phyloP scores from a whole-genome alignment of 2,113 vertebrate genomes.

The Leptocoma aspasia region DNA sequence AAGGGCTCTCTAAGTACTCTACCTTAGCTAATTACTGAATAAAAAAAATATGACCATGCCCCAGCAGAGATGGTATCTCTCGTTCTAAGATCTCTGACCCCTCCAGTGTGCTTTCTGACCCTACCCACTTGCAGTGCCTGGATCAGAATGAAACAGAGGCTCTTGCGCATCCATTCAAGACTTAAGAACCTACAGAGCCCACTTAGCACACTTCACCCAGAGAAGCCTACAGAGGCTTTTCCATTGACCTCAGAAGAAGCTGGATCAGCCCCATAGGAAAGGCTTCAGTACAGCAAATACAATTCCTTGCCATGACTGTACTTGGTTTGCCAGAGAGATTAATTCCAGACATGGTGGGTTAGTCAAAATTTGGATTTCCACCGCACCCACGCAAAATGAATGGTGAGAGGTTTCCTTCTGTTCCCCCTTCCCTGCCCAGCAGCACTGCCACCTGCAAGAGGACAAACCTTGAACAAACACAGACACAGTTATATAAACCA shows the following conservation, averaged over 20 bases:
- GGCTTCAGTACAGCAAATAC: not conserved
- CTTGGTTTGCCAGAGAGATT: constrained; percentile 25
- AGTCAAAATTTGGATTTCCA: constrained; percentile 29
- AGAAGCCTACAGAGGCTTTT: not conserved
- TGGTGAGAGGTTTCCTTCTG: constrained; percentile 1
- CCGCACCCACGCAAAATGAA: not conserved
- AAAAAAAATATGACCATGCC: not conserved
- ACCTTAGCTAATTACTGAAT: not conserved
- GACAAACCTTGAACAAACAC: constrained; percentile 10
- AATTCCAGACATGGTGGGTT: not conserved
- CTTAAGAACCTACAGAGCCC: not conserved
- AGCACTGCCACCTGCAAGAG: constrained; percentile 60
- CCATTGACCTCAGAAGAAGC: not conserved
- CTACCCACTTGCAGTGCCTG: not conserved
- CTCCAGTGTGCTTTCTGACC: not conserved
- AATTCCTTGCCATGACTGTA: not conserved
- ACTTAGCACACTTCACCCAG: not conserved
- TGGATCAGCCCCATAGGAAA: not conserved
- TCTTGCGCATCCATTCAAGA: not conserved
- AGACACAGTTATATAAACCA: constrained; percentile 43
- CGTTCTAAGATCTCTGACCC: not conserved
- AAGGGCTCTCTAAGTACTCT: not conserved
- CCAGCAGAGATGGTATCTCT: not conserved
- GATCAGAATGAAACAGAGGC: not conserved
- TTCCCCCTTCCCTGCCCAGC: not conserved